Evolutionary conservation across 2,888 invertebrate genomes (phyloP), one percentile per base, ranked within the genome.

Genomic region (Carpatolechia fugitivella): DNA sequence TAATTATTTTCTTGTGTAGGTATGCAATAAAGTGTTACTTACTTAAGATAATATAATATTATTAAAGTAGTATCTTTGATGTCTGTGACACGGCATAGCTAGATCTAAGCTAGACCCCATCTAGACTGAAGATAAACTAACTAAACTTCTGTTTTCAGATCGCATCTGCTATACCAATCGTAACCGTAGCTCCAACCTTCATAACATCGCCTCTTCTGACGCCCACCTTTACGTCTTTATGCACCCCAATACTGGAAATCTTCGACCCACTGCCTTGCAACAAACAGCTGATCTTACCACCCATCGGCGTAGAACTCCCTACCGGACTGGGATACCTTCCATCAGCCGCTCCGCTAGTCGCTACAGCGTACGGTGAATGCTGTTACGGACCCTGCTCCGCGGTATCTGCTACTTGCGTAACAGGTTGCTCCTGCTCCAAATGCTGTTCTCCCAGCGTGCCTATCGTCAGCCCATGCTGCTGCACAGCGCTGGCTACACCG

Each of bases 251-350:
- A 6, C 7, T 49, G 1, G 44, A 44, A 7, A 29, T 44, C 13
- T 3, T 29, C 1, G 44, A 44, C 11, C 29, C 29, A 1, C 29
- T 44, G 13, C 54, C 54, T 0, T 53, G 46, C 47, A 62, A 52
- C 7, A 58, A 67, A 1, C 71, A 73, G 30, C 59, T 78, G 0
- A 70, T 80, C 51, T 55, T 73, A 24, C 77, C 80, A 0, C 80
- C 80, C 3, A n/a, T 57, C 2, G 52, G 68, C 2, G 61, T 61
- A 0, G 78, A 78, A n/a, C 52, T 80, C 8, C 76, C 74, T 0
- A 55, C 52, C 31, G 79, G 77, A 0, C 52, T 80, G 8, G 80
- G 80, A 0, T 80, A 76, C 50, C 63, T 75, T 7, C 65, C 68
- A 1, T 58, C 76, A 0, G 77, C 74, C 0, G 59, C 71, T 0